Evolutionary conservation across 2,113 vertebrate species (phyloP).

Genomic region (Aspiorhynchus laticeps): DNA sequence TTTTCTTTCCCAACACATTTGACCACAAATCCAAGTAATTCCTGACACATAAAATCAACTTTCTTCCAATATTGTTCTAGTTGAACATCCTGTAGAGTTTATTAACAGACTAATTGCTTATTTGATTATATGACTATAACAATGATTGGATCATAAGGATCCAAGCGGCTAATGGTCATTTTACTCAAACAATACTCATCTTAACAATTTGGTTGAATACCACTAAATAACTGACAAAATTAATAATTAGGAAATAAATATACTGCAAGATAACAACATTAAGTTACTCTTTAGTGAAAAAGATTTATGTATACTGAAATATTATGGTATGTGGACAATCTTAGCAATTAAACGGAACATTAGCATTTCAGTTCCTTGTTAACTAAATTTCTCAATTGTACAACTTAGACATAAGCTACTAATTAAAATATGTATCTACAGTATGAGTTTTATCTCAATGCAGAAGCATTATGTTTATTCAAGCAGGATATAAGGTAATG

Average conservation of each 20-base stretch:
- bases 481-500: slow-evolving; percentile 4
- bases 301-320: not conserved
- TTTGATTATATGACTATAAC: not conserved
- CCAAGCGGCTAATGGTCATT: not conserved
- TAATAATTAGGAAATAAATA: not conserved
- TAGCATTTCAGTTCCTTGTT: not conserved
- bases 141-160: not conserved
- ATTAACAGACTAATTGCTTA: no score
- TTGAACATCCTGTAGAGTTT: not conserved
- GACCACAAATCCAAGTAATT: not conserved
- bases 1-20: not conserved
- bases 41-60: not conserved
- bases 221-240: not conserved
- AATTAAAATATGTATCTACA: not conserved
- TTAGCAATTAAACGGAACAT: not conserved
- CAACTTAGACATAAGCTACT: not conserved
- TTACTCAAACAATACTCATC: no score
- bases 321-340: not conserved
- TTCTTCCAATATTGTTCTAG: not conserved
- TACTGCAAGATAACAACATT: not conserved
- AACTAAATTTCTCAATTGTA: not conserved
- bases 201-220: not conserved
- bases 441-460: not conserved
- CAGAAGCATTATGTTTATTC: slow-evolving; percentile 6
- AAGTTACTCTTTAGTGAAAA: not conserved